phyloP scores from a whole-genome alignment of 2,797 vertebrate species.

The Tiaroga cobitis region DNA sequence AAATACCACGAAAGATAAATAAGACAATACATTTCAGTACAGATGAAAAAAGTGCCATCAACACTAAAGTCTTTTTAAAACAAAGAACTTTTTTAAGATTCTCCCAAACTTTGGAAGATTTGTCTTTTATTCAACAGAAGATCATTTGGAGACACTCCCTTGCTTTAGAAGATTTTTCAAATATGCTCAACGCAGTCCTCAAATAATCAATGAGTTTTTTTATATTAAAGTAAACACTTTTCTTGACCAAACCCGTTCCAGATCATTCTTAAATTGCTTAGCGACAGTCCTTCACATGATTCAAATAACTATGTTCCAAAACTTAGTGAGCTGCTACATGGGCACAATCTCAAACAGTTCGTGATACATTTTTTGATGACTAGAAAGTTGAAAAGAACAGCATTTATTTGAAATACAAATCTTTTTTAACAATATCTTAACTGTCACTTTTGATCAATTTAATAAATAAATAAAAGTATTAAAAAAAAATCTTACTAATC shows the following conservation, averaged over 20 bases:
- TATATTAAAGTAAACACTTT: conserved; percentile 18
- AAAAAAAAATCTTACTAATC: not conserved
- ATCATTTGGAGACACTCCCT: conserved; percentile 14
- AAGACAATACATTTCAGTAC: conserved; percentile 50
- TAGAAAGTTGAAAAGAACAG: not conserved
- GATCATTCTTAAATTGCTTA: conserved; percentile 37
- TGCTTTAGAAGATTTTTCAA: conserved; percentile 16
- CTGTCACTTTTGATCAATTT: not conserved
- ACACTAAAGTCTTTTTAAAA: conserved; percentile 53
- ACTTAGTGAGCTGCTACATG: not conserved
- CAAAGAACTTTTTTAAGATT: conserved; percentile 51
- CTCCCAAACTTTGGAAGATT: conserved; percentile 52
- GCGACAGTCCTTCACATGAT: conserved; percentile 43
- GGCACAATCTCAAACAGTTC: not conserved
- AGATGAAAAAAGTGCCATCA: conserved; percentile 36
- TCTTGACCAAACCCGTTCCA: conserved; percentile 16
- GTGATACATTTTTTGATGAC: not conserved
- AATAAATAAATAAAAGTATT: not conserved
- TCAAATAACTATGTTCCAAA: conserved; percentile 9
- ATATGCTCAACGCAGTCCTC: conserved; percentile 13
- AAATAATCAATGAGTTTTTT: not conserved
- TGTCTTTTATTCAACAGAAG: conserved; percentile 38
- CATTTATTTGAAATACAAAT: not conserved
- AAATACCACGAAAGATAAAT: conserved; percentile 59
- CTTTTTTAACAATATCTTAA: not conserved